Conservation (phyloP, 2,888 invertebrate species). For the Drosophila paranaensis region DNA sequence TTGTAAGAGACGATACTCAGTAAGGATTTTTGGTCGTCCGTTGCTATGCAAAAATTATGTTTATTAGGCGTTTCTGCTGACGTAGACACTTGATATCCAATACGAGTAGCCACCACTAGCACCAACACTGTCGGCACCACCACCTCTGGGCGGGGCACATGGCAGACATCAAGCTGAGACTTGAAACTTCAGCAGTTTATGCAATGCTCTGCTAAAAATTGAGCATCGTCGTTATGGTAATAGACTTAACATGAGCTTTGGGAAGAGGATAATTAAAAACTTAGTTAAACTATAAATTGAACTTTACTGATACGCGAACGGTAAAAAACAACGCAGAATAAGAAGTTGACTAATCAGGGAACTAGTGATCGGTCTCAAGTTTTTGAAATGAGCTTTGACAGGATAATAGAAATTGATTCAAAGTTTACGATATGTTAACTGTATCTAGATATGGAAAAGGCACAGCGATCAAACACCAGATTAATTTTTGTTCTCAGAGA, state of each 20-base stretch:
- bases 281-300: not conserved
- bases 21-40: slow-evolving; percentile 24
- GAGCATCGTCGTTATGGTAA: not conserved
- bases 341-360: not conserved
- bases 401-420: not conserved
- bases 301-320: not conserved
- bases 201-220: slow-evolving; percentile 8
- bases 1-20: slow-evolving; percentile 19
- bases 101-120: not conserved
- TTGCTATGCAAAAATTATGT: slow-evolving; percentile 63
- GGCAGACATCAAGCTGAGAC: slow-evolving; percentile 28
- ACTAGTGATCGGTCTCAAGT: not conserved
- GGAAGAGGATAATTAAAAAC: not conserved
- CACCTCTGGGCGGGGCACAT: not conserved
- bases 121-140: not conserved
- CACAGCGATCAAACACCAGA: not conserved
- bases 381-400: not conserved
- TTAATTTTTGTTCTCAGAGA: not conserved
- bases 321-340: no score
- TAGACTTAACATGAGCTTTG: not conserved
- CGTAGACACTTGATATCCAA: slow-evolving; percentile 43
- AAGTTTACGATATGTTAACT: not conserved
- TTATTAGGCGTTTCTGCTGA: slow-evolving; percentile 49
- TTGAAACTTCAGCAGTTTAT: slow-evolving; percentile 32
- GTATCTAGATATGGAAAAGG: not conserved